Percentiles rank a stretch among this genome's conserved stretches.
These are phyloP conservation scores for Drosophila cardini DNA, from an alignment of 1,140 invertebrate genomes.

Conservation along the genomic window DNA sequence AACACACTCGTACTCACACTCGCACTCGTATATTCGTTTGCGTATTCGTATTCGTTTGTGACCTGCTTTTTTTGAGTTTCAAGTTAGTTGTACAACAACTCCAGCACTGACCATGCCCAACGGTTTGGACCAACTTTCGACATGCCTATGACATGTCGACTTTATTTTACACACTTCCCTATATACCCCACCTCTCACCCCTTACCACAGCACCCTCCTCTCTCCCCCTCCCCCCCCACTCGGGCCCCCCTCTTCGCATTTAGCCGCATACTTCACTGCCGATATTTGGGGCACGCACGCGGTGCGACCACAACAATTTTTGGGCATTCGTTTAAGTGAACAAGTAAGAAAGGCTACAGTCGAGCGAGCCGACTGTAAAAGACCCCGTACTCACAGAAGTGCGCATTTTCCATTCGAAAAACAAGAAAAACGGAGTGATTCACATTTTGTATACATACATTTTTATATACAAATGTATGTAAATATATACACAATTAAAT, in stretches of 20 bases:
- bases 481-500: too few species aligned
- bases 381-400: too few species aligned
- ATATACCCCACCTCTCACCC: neutral
- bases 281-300: constrained; percentile 71
- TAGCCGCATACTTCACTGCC: constrained; percentile 37
- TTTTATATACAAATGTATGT: too few species aligned
- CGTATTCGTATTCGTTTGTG: constrained; percentile 10
- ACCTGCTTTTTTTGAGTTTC: constrained; percentile 3
- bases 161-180: constrained; percentile 8
- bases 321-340: constrained; percentile 8
- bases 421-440: too few species aligned
- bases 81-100: constrained; percentile 16
- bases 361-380: too few species aligned
- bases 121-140: constrained; percentile 26
- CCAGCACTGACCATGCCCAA: constrained; percentile 51
- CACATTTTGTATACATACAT: too few species aligned
- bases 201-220: constrained; percentile 1
- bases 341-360: too few species aligned
- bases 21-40: too few species aligned
- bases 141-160: constrained; percentile 45
- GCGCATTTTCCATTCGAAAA: too few species aligned
- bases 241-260: neutral
- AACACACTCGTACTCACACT: neutral
- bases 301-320: constrained; percentile 27
- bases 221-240: neutral